Evolutionary conservation across 2,888 invertebrate species (phyloP), one percentile per base, ranked within the genome.

Genomic region (Drosophila trichaetosa): DNA sequence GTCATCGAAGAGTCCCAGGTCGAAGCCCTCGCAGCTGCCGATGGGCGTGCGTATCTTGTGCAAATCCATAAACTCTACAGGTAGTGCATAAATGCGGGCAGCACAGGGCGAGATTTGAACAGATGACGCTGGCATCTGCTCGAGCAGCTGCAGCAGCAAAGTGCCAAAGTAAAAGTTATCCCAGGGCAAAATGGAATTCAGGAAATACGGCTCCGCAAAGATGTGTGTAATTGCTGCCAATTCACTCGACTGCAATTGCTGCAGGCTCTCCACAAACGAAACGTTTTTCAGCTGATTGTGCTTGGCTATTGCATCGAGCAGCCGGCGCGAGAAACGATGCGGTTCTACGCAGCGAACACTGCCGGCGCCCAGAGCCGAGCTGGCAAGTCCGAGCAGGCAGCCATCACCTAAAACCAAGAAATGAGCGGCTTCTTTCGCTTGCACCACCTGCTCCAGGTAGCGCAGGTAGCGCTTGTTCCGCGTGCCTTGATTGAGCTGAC

Each of bases 31-130:
- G 81, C 97, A 97, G 42, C 94, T 94, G 79, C 95, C 95, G 91
- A 98, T 94, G 0, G 98, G 97, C 29, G 96, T 94, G 67, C 97
- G 94, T 82, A 99, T 99, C 94, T 99, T 99, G 92, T 98, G 97
- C 79, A 99, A 94, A 94, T 99, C 95, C 75, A 96, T 94, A 91
- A 99, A 99, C 87, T 97, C 95, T 0, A 99, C 96, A 0, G 97
- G 96, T 83, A 98, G 94, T 0, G 95, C 97, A 94, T 95, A 96
- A 58, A 99, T 94, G 38, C 94, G 94, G 48, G 96, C 96, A 29
- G 93, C 93, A 42, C 93, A 93, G 0, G 98, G 98, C 56, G 96
- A 93, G 18, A 97, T 93, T 49, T 93, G 90, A 4, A 94, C 93
- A 6, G 94, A 93, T 0, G 92, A 86, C 0, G 92, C 85, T 0